A percentile compares a stretch with the other conserved stretches of the same genome.
These are phyloP conservation scores for Chelidonichthys spinosus DNA, from an alignment of 2,797 vertebrate genomes.

Conservation along the genomic window DNA sequence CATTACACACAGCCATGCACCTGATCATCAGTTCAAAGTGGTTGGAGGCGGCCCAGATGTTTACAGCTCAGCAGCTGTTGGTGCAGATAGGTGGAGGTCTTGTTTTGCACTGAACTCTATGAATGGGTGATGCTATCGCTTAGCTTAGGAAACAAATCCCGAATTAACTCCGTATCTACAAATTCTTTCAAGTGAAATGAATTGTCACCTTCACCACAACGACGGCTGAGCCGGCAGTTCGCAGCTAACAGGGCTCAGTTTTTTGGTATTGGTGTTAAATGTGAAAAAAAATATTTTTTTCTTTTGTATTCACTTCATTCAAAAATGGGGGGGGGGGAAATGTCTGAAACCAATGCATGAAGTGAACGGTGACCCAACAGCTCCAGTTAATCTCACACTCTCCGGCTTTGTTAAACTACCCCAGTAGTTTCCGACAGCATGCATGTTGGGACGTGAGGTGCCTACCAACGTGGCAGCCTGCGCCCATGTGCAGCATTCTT, in stretches of 20 bases:
- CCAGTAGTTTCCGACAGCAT: slow-evolving; percentile 1
- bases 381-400: neutral
- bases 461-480: slow-evolving; percentile 7
- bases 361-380: neutral
- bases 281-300: neutral
- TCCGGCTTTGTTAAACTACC: slow-evolving; percentile 1
- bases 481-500: slow-evolving; percentile 41
- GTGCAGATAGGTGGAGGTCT: neutral
- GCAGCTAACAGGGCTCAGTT: too few relatives aligned
- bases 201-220: neutral
- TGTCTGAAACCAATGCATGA: neutral
- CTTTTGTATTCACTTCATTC: neutral
- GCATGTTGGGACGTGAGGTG: neutral
- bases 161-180: neutral
- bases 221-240: neutral
- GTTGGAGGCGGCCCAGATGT: neutral
- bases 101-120: neutral
- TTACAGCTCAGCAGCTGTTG: slow-evolving; percentile 27
- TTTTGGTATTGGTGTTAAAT: neutral
- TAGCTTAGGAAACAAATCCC: neutral
- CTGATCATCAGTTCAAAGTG: slow-evolving; percentile 11
- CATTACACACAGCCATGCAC: neutral
- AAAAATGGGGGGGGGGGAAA: neutral
- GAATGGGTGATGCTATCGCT: neutral
- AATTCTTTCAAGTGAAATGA: neutral